These are phyloP conservation scores for Perca schrenkii DNA, from an alignment of 2,113 vertebrate species.

Conservation along the genomic window DNA sequence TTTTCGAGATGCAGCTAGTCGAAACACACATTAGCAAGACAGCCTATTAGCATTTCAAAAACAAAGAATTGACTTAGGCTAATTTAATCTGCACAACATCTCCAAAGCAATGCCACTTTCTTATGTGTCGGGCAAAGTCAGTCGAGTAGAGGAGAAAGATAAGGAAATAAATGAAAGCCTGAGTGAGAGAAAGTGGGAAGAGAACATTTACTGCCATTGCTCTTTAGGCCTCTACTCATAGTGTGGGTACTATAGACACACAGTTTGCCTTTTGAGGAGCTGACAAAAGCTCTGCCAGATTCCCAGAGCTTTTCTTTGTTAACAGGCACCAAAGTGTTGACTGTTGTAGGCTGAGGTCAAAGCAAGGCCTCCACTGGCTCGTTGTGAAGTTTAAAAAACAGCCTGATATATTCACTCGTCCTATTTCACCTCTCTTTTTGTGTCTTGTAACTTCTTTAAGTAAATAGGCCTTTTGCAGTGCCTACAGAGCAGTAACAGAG, in stretches of 20 bases:
- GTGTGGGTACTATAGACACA: constrained; percentile 53
- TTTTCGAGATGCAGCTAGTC: constrained; percentile 31
- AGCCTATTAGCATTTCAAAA: constrained; percentile 57
- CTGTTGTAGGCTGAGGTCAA: constrained; percentile 72
- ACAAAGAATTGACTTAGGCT: constrained; percentile 44
- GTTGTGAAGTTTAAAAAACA: constrained; percentile 60
- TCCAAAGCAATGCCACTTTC: constrained; percentile 46
- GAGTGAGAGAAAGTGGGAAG: constrained; percentile 31
- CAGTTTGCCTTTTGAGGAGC: constrained; percentile 65
- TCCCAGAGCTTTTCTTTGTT: constrained; percentile 62
- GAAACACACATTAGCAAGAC: constrained; percentile 27
- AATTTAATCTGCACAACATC: constrained; percentile 47
- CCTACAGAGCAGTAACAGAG: background rate
- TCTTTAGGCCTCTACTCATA: constrained; percentile 19
- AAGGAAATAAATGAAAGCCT: constrained; percentile 19
- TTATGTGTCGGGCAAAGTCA: constrained; percentile 35
- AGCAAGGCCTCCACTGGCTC: constrained; percentile 52
- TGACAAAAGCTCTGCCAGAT: constrained; percentile 64
- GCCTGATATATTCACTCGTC: constrained; percentile 53
- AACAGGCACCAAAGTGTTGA: constrained; percentile 64
- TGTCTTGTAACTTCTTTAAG: constrained; percentile 45
- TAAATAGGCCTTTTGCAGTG: constrained; percentile 23
- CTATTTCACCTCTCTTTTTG: constrained; percentile 49
- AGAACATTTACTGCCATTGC: constrained; percentile 28
- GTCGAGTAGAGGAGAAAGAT: constrained; percentile 19